phyloP scores from a whole-genome alignment of 2,888 invertebrate genomes.

The Hypomecis atomaria region DNA sequence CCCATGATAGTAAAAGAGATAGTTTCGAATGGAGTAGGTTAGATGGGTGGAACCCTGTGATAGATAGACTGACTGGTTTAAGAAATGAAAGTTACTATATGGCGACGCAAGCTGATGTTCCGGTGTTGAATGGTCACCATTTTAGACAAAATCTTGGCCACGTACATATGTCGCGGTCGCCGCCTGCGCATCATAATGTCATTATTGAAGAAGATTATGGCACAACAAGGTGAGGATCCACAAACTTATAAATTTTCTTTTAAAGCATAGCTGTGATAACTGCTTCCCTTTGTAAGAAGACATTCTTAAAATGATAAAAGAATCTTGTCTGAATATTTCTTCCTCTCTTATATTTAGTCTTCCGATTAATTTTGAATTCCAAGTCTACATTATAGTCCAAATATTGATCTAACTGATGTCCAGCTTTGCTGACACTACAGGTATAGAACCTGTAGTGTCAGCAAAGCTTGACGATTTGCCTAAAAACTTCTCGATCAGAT shows the following conservation, averaged over 20 bases:
- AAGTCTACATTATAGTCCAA: too few species aligned
- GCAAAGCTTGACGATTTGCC: too few species aligned
- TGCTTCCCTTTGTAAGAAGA: too few species aligned
- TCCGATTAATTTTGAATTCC: too few species aligned
- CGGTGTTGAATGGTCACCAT: slow-evolving; percentile 79
- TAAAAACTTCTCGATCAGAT: too few species aligned
- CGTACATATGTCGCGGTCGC: slow-evolving; percentile 75
- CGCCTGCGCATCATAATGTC: slow-evolving; percentile 84
- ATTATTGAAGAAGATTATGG: slow-evolving; percentile 87
- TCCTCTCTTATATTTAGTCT: too few species aligned
- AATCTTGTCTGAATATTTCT: too few species aligned
- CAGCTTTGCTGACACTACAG: too few species aligned
- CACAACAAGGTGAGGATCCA: slow-evolving; percentile 59
- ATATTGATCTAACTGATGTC: too few species aligned
- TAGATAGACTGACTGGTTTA: slow-evolving; percentile 92
- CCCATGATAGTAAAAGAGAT: slow-evolving; percentile 78
- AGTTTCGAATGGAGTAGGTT: slow-evolving; percentile 85
- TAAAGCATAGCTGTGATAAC: neutral
- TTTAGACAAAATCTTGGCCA: slow-evolving; percentile 70
- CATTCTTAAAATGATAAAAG: too few species aligned
- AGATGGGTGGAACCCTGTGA: slow-evolving; percentile 93
- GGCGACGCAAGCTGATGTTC: slow-evolving; percentile 88
- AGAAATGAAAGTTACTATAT: slow-evolving; percentile 97
- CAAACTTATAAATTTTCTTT: neutral
- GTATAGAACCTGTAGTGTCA: too few species aligned